Evolutionary conservation across 2,888 invertebrate genomes (phyloP), one percentile per base, ranked within the genome.

Genomic region (Apomyelois bistriatella): DNA sequence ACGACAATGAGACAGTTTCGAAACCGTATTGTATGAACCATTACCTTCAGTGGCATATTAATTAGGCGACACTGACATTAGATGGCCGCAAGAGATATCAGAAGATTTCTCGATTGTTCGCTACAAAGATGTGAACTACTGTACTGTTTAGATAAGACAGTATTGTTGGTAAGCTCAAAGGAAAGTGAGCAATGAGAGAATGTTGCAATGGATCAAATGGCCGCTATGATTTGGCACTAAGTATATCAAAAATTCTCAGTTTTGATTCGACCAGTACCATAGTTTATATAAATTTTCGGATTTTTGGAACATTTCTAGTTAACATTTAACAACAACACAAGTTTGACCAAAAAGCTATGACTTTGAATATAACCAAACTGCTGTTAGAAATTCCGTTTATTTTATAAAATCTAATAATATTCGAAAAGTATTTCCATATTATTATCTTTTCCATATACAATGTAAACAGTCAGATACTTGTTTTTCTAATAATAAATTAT

Each of bases 101-200:
- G 72, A 70, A 66, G 76, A 70, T 85, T 80, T 82, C 83, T 78
- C 78, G 76, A 85, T 86, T 87, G 88, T 86, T 79, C 62, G 40
- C 59, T 43, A 62, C 43, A 51, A 51, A 59, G 65, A 60, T 71
- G 75, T 61, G 72, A 75, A 67, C 64, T 46, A 46, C 46, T 46
- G 46, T 46, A 15, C 46, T 46, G 46, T 9, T 46, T 46, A 46
- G 46, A 46, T 46, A 46, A 46, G 62, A 57, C 70, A 65, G 78
- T 79, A 76, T 68, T 63, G 72, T 70, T 66, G 57, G 67, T 62
- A 16, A 16, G 68, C 22, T 2, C 68, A 69, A 64, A 72, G 76
- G 78, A 80, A 82, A 79, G 78, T 68, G 61, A 59, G 53, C 56
- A 55, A n/a, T n/a, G n/a, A 69, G 72, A 63, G 70, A 72, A 61